A percentile compares a stretch with the other conserved stretches of the same genome.
Conservation (phyloP, 1,140 invertebrate genomes). For the Eumeta japonica region DNA sequence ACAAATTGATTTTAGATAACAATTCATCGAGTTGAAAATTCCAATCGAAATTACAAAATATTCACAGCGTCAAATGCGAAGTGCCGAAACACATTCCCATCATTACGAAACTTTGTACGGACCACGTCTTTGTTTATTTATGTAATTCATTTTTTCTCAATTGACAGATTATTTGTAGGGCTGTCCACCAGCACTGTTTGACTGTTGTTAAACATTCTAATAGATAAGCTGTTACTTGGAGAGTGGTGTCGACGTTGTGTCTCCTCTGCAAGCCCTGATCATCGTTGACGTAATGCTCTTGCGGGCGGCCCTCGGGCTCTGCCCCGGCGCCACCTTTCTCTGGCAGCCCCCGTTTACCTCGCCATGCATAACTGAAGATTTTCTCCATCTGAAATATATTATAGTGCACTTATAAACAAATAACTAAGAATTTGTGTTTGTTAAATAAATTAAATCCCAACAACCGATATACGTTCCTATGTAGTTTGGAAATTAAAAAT, state of each 20-base stretch:
- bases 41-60: no score
- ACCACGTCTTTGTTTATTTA: no score
- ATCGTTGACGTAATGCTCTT: conserved; percentile 68
- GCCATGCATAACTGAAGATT: conserved; percentile 86
- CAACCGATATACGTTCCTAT: neutral
- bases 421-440: neutral
- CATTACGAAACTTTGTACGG: no score
- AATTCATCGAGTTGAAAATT: no score
- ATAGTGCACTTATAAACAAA: neutral
- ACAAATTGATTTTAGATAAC: no score
- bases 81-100: no score
- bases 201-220: no score
- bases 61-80: no score
- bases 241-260: conserved; percentile 83
- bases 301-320: conserved; percentile 16
- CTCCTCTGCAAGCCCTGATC: conserved; percentile 76
- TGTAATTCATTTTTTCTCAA: no score
- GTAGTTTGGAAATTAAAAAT: conserved; percentile 3
- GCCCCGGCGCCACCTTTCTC: conserved; percentile 31
- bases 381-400: conserved; percentile 75
- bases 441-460: neutral
- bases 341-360: conserved; percentile 70
- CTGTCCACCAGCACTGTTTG: no score
- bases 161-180: no score
- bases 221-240: conserved; percentile 60